Conservation (phyloP, 1,140 invertebrate genomes). For the Papilio dardanus region DNA sequence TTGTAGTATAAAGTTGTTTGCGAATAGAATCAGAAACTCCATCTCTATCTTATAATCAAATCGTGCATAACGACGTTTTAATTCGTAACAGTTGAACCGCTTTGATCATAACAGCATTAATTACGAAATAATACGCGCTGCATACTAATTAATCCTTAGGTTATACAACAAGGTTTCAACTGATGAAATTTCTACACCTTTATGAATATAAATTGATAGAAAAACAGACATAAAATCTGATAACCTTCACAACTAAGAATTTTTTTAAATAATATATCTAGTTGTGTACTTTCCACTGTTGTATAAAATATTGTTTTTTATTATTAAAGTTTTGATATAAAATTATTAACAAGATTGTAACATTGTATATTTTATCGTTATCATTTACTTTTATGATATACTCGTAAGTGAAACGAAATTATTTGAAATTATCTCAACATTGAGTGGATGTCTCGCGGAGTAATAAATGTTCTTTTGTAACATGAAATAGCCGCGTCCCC, state of each 20-base stretch:
- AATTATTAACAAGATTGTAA: constrained; percentile 3
- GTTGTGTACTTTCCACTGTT: no score
- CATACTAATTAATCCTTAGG: constrained; percentile 11
- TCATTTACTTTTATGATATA: constrained; percentile 3
- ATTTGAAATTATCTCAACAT: constrained; percentile 24
- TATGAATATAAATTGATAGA: neutral
- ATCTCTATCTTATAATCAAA: neutral
- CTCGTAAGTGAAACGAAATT: neutral
- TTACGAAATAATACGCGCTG: constrained; percentile 18
- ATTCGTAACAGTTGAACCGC: constrained; percentile 33
- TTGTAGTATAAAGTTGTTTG: constrained; percentile 17
- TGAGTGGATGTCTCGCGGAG: constrained; percentile 22
- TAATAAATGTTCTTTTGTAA: constrained; percentile 35
- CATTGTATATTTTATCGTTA: neutral
- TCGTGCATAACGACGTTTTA: constrained; percentile 32
- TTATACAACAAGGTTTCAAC: neutral
- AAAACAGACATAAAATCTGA: neutral
- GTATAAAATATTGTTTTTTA: neutral
- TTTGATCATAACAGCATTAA: constrained; percentile 31
- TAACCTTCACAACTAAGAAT: no score
- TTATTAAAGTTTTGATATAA: neutral
- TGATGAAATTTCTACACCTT: neutral
- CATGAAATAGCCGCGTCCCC: constrained; percentile 15
- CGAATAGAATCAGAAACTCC: constrained; percentile 5
- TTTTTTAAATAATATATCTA: no score